Evolutionary conservation across 53 echinoderm and acorn worm species (phyloP).

Genomic region (Temnopleurus reevesii): DNA sequence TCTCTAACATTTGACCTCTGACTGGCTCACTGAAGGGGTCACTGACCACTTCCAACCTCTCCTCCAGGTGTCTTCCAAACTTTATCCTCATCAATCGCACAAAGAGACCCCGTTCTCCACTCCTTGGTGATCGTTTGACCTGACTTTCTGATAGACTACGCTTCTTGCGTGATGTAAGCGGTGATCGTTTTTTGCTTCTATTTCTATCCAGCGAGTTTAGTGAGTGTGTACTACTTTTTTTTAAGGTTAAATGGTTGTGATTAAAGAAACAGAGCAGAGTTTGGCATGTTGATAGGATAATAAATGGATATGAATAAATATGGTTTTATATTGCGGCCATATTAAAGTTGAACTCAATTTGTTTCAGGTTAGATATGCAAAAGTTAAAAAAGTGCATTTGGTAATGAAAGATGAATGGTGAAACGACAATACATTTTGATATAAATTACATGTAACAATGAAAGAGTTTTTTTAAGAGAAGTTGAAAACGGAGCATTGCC

Average conservation of each 20-base stretch:
- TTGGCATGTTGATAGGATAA: too few relatives aligned
- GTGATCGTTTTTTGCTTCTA: neutral
- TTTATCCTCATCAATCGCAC: constrained; percentile 6
- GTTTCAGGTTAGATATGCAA: too few relatives aligned
- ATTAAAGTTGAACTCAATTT: too few relatives aligned
- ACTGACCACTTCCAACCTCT: constrained; percentile 1
- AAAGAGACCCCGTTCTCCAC: constrained; percentile 4
- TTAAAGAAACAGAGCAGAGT: neutral
- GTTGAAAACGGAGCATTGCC: neutral
- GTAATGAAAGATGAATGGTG: too few relatives aligned
- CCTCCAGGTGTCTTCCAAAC: constrained; percentile 23
- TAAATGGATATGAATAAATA: neutral
- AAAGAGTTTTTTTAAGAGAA: neutral
- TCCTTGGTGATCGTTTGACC: neutral
- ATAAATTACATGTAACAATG: too few relatives aligned
- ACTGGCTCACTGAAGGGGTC: neutral
- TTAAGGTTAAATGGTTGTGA: neutral
- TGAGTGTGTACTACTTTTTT: neutral
- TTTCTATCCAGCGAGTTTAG: constrained; percentile 12
- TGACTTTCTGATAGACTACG: constrained; percentile 39
- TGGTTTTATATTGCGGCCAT: too few relatives aligned
- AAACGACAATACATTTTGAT: too few relatives aligned
- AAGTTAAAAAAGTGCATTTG: too few relatives aligned
- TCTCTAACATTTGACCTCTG: neutral
- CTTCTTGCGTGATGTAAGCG: neutral